These are phyloP conservation scores for Colistium nudipinnis DNA, from an alignment of 2,113 vertebrate genomes.

Conservation along the genomic window DNA sequence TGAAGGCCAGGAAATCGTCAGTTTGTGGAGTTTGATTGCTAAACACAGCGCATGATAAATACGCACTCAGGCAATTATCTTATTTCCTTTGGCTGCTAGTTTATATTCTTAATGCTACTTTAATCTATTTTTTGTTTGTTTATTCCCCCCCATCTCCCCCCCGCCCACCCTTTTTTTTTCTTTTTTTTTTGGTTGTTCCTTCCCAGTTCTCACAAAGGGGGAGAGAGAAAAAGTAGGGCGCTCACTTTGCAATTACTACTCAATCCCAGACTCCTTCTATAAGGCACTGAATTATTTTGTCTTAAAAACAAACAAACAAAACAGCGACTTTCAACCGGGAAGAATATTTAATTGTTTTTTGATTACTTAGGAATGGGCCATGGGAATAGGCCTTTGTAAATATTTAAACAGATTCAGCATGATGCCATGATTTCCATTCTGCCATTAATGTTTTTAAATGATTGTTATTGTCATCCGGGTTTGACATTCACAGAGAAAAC, in stretches of 20 bases:
- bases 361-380: conserved; percentile 84
- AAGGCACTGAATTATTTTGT: conserved; percentile 81
- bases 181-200: conserved; percentile 74
- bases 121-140: conserved; percentile 78
- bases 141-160: conserved; percentile 49
- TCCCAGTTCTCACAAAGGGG: conserved; percentile 73
- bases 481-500: conserved; percentile 71
- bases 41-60: conserved; percentile 75
- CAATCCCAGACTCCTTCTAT: conserved; percentile 77
- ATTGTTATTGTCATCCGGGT: conserved; percentile 75
- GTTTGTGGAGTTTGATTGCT: conserved; percentile 54
- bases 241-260: conserved; percentile 80
- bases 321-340: conserved; percentile 79
- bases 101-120: conserved; percentile 75
- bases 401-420: conserved; percentile 83
- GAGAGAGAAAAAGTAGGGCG: conserved; percentile 78
- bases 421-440: conserved; percentile 81
- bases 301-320: conserved; percentile 84
- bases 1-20: conserved; percentile 54
- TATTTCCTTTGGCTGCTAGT: conserved; percentile 75
- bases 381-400: conserved; percentile 84
- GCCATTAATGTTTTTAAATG: conserved; percentile 78
- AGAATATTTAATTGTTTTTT: conserved; percentile 90
- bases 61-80: conserved; percentile 76
- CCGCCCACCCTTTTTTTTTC: conserved; percentile 12